Base-by-base conservation (phyloP, 2,888 invertebrate species). In the Lasioglossum calceatum region DNA sequence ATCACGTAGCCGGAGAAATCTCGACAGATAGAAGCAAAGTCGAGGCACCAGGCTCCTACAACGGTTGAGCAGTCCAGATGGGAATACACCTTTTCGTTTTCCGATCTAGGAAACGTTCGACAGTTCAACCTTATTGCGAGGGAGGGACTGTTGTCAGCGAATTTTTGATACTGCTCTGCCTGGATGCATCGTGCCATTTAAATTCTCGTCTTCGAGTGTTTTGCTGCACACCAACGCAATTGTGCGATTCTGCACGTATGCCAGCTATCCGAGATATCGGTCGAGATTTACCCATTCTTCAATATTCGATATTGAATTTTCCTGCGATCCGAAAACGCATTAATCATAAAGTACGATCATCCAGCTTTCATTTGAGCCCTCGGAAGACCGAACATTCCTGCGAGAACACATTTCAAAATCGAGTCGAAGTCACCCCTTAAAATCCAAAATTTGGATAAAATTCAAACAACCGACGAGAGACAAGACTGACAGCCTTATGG, bases 1-100 rank as follows among this genome's bases (percentile, higher is more conserved):
- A 91, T 93, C 93, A 93, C 93, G 93, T 93, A 92, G 82, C 82
- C 74, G 81, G 88, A 89, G 89, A 93, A 93, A 93, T 93, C 93
- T 93, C 93, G 85, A 91, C 91, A 88, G 91, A 91, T 88, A 91
- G 87, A 88, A 84, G 88, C 75, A 77, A 80, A 74, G 78, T 81
- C 67, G 67, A 36, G 36, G 67, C 67, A 67, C 86, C 86, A 77
- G 83, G 82, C 79, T 83, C 44, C n/a, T 42, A 77, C 81, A 82
- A 81, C 78, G 84, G 73, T 77, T 72, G 76, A 89, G 82, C 81
- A 82, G 79, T 87, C 79, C 80, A 86, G 87, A 89, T 87, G 88
- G 86, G 90, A 91, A 87, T 88, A 87, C 79, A 84, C 83, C 73
- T 83, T 83, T 77, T 64, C 70, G 81, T 79, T 84, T 81, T 82